These are phyloP conservation scores for Ageneiosus marmoratus DNA, from an alignment of 2,113 vertebrate species.

Conservation along the genomic window DNA sequence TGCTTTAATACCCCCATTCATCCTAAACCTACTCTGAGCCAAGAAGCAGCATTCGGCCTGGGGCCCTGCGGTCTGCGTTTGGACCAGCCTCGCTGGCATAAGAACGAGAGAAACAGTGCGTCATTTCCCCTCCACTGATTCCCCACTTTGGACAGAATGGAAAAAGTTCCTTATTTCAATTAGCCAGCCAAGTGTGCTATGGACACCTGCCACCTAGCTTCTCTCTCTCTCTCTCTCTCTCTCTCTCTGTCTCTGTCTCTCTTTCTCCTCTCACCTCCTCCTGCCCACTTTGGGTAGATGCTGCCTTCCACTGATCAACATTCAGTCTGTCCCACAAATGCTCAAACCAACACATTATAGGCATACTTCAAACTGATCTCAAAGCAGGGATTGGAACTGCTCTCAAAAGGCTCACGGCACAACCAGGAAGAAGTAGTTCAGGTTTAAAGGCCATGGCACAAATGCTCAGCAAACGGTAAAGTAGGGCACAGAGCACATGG, in stretches of 20 bases:
- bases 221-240: background rate
- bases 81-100: constrained; percentile 48
- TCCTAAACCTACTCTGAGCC: constrained; percentile 45
- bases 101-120: constrained; percentile 39
- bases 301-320: constrained; percentile 20
- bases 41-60: constrained; percentile 56
- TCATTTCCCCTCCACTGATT: constrained; percentile 54
- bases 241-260: background rate
- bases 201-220: constrained; percentile 52
- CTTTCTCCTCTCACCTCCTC: background rate
- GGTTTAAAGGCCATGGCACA: constrained; percentile 31
- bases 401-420: constrained; percentile 28
- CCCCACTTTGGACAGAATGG: constrained; percentile 29
- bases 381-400: constrained; percentile 2
- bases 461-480: constrained; percentile 44
- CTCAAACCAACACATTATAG: background rate
- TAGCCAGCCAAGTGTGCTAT: constrained; percentile 56
- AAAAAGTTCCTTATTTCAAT: constrained; percentile 58
- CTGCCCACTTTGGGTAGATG: constrained; percentile 9
- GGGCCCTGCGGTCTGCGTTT: constrained; percentile 50
- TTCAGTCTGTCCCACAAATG: background rate
- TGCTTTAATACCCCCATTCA: constrained; percentile 56
- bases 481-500: constrained; percentile 44
- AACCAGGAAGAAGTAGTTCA: constrained; percentile 31
- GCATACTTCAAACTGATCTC: constrained; percentile 13